Conservation (phyloP, 1,140 invertebrate species). For the Dreissena rostriformis region DNA sequence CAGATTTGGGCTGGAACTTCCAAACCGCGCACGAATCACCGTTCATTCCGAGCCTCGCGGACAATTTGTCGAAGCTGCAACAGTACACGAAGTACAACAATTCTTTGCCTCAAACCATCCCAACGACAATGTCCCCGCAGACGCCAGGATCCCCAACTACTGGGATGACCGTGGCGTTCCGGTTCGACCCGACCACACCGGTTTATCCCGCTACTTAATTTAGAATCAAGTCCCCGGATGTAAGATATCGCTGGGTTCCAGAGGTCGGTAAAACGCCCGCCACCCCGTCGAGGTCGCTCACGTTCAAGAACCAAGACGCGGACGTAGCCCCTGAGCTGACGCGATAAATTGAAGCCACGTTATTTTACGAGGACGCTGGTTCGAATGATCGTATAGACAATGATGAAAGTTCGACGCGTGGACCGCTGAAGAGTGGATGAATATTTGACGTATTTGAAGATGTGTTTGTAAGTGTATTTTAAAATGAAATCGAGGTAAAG, state of each 20-base stretch:
- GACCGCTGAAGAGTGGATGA: no score
- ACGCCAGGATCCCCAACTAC: neutral
- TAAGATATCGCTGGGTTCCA: constrained; percentile 33
- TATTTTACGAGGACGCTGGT: neutral
- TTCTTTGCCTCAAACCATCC: constrained; percentile 41
- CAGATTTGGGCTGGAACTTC: constrained; percentile 40
- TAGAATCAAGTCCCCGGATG: constrained; percentile 56
- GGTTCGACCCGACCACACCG: constrained; percentile 30
- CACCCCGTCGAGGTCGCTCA: constrained; percentile 42
- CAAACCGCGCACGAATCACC: neutral
- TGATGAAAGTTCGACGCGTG: no score
- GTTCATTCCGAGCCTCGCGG: constrained; percentile 35
- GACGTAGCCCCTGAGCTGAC: constrained; percentile 49
- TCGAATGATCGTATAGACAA: no score
- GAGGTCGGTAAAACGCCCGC: neutral
- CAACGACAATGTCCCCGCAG: constrained; percentile 7
- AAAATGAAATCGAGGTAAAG: no score
- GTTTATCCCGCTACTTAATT: constrained; percentile 54
- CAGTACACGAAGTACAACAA: constrained; percentile 43
- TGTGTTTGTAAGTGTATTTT: no score
- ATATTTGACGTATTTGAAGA: no score
- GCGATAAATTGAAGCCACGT: constrained; percentile 50
- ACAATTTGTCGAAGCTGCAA: constrained; percentile 51
- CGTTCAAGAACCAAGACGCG: constrained; percentile 53
- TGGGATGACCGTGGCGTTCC: constrained; percentile 53